Percentiles rank a stretch among this genome's conserved stretches.
These are phyloP conservation scores for Sorex araneus DNA, from an alignment of 2,113 vertebrate genomes.

Conservation along the genomic window DNA sequence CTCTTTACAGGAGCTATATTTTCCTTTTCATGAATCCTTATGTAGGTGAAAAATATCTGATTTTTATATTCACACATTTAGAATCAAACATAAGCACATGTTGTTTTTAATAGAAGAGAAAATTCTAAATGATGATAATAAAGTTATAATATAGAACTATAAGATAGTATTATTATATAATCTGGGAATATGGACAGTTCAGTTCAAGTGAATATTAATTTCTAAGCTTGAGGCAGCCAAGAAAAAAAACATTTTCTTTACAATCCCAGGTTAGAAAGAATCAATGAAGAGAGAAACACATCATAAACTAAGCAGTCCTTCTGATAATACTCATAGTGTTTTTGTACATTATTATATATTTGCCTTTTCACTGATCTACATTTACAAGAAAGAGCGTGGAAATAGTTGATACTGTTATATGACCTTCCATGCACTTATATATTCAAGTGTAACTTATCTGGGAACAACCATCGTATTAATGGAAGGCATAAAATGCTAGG, in stretches of 20 bases:
- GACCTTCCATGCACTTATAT: not conserved
- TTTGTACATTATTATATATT: not conserved
- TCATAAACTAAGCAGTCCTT: not conserved
- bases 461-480: slow-evolving; percentile 4
- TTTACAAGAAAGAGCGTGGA: not conserved
- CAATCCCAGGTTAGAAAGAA: slow-evolving; percentile 3
- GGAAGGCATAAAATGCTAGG: not conserved
- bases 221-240: not conserved
- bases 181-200: not conserved
- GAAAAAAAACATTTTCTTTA: not conserved
- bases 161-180: not conserved
- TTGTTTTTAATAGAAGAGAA: not conserved
- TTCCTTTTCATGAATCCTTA: not conserved
- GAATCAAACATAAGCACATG: not conserved
- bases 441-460: slow-evolving; percentile 30
- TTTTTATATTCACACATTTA: not conserved
- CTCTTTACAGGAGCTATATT: not conserved
- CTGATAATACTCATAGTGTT: not conserved
- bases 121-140: slow-evolving; percentile 1
- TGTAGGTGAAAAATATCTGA: not conserved
- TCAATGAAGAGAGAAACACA: not conserved
- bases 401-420: not conserved
- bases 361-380: not conserved
- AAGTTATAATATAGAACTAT: not conserved
- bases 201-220: slow-evolving; percentile 31